These are phyloP conservation scores for Incurvaria masculella DNA, from an alignment of 2,888 invertebrate species.

Conservation along the genomic window DNA sequence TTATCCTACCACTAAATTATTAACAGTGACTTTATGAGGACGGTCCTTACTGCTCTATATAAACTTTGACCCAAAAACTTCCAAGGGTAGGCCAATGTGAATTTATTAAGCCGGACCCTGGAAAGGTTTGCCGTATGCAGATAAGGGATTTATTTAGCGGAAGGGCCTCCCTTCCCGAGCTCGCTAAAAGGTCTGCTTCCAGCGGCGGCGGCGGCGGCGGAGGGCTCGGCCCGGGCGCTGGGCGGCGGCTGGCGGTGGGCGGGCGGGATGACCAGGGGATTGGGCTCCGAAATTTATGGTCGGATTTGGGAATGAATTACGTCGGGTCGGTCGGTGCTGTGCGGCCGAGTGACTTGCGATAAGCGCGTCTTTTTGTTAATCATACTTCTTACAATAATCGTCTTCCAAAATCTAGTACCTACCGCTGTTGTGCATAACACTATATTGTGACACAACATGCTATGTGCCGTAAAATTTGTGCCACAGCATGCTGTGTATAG, in stretches of 20 bases:
- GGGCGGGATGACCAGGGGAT: constrained; percentile 45
- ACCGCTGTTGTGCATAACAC: too few species aligned
- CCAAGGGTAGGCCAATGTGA: constrained; percentile 47
- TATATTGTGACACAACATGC: too few species aligned
- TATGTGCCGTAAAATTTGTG: too few species aligned
- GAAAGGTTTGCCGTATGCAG: constrained; percentile 58
- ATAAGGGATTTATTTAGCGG: constrained; percentile 57
- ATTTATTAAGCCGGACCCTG: constrained; percentile 57
- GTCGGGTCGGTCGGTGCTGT: too few species aligned
- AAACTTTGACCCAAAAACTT: constrained; percentile 32
- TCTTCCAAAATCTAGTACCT: too few species aligned
- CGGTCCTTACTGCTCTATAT: constrained; percentile 26
- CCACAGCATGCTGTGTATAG: too few species aligned
- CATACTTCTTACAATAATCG: too few species aligned
- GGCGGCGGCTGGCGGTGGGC: constrained; percentile 27
- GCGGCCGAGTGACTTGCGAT: too few species aligned
- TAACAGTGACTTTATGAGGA: too few species aligned
- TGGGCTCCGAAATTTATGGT: constrained; percentile 47
- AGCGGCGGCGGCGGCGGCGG: neutral
- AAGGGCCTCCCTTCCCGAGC: constrained; percentile 34
- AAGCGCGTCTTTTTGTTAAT: too few species aligned
- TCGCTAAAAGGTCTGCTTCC: constrained; percentile 41
- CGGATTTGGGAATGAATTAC: constrained; percentile 51
- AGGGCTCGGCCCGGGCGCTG: neutral
- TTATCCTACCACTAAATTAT: too few species aligned